Evolutionary conservation across 2,797 vertebrate species (phyloP).

Genomic region (Sebastolobus alascanus): DNA sequence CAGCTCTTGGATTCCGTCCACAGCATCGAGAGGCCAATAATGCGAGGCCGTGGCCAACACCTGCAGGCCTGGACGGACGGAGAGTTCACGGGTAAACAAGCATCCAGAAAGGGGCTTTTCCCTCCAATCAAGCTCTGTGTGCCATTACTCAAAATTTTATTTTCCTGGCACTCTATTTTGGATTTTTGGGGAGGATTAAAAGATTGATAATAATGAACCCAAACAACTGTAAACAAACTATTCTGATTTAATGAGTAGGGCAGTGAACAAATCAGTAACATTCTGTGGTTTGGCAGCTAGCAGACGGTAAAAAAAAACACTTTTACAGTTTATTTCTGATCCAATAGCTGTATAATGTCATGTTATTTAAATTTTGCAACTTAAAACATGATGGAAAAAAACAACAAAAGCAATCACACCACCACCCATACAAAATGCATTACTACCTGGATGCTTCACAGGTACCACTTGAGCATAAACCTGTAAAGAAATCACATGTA

Average conservation of each 20-base stretch:
- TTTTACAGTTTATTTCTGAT: constrained; percentile 7
- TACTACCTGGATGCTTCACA: constrained; percentile 85
- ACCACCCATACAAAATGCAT: background rate
- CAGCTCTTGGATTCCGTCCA: constrained; percentile 93
- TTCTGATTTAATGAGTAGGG: constrained; percentile 23
- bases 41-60: constrained; percentile 94
- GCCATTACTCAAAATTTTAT: constrained; percentile 27
- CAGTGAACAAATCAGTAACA: constrained; percentile 35
- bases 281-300: constrained; percentile 14
- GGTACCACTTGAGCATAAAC: constrained; percentile 78
- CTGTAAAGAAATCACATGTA: constrained; percentile 71
- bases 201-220: constrained; percentile 41
- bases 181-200: constrained; percentile 41
- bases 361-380: background rate
- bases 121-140: constrained; percentile 44
- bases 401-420: background rate
- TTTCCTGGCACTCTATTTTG: constrained; percentile 29
- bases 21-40: constrained; percentile 94
- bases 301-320: constrained; percentile 1
- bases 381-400: background rate
- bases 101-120: constrained; percentile 39
- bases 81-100: constrained; percentile 67
- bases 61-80: constrained; percentile 87
- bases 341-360: background rate
- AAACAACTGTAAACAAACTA: constrained; percentile 37